These are phyloP conservation scores for Trachythela sp. DNA, from an alignment of 64 coral and sea anemone species.

Conservation along the genomic window DNA sequence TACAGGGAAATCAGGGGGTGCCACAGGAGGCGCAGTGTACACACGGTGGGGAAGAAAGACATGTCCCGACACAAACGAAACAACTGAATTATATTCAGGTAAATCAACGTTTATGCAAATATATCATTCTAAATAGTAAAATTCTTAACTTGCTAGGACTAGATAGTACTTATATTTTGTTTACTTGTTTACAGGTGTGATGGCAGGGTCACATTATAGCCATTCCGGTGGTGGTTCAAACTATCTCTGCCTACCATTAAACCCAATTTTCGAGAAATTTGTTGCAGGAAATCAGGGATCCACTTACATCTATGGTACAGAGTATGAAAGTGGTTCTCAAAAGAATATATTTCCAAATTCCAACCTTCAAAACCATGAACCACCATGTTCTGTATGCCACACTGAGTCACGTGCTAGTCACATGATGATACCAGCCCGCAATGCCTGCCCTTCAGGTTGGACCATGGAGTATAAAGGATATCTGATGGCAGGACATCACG, in stretches of 20 bases:
- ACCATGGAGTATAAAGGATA: background rate
- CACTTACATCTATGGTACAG: background rate
- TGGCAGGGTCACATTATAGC: background rate
- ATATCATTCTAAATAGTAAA: too few relatives aligned
- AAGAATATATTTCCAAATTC: background rate
- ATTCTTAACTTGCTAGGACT: too few relatives aligned
- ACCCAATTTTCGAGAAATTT: background rate
- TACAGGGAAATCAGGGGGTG: too few relatives aligned
- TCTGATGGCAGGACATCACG: background rate
- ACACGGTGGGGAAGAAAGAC: slow-evolving; percentile 27
- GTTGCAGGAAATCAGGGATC: background rate
- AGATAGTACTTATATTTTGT: background rate
- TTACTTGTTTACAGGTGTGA: background rate
- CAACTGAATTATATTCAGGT: slow-evolving; percentile 27
- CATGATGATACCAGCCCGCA: background rate
- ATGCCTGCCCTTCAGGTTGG: background rate
- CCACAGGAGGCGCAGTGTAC: slow-evolving; percentile 21
- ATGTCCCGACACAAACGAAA: slow-evolving; percentile 10
- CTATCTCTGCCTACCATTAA: background rate
- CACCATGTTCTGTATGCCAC: background rate
- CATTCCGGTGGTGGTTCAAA: background rate
- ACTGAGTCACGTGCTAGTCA: background rate
- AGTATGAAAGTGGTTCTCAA: background rate
- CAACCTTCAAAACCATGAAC: background rate
- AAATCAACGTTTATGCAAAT: background rate